A percentile compares a stretch with the other conserved stretches of the same genome.
Conservation (phyloP, 2,888 invertebrate genomes). For the Hypolimnas misippus region DNA sequence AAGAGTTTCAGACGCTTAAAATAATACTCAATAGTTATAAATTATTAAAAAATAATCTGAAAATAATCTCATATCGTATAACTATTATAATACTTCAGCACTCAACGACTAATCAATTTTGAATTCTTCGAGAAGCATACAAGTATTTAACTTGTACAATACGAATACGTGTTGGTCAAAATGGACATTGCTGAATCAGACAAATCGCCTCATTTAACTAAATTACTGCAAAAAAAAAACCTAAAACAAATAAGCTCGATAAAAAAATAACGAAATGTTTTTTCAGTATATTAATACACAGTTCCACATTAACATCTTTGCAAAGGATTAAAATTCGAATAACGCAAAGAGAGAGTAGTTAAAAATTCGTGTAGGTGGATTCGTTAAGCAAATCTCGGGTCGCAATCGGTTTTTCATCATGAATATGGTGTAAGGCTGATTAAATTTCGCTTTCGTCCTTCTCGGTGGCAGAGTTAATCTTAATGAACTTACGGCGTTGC, state of each 20-base stretch:
- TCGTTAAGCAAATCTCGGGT: constrained; percentile 33
- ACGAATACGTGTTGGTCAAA: too few relatives aligned
- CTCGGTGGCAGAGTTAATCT: constrained; percentile 47
- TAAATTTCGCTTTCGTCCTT: constrained; percentile 49
- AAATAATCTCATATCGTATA: too few relatives aligned
- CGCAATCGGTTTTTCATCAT: constrained; percentile 48
- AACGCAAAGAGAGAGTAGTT: constrained; percentile 19
- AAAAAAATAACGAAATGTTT: not conserved
- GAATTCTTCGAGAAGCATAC: too few relatives aligned
- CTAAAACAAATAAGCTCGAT: not conserved
- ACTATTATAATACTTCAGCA: too few relatives aligned
- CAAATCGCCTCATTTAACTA: too few relatives aligned
- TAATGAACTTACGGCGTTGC: constrained; percentile 45
- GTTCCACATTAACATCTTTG: constrained; percentile 3
- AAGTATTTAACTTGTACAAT: too few relatives aligned
- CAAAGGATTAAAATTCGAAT: constrained; percentile 41
- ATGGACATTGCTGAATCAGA: too few relatives aligned
- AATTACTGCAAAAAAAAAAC: too few relatives aligned
- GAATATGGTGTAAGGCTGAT: constrained; percentile 48
- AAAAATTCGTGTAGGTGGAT: constrained; percentile 25
- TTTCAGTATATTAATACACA: not conserved
- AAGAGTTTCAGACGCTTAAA: too few relatives aligned
- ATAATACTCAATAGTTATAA: too few relatives aligned
- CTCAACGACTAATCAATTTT: too few relatives aligned
- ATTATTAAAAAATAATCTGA: too few relatives aligned